phyloP scores from a whole-genome alignment of 2,888 invertebrate genomes.

The Eristalinus aeneus region DNA sequence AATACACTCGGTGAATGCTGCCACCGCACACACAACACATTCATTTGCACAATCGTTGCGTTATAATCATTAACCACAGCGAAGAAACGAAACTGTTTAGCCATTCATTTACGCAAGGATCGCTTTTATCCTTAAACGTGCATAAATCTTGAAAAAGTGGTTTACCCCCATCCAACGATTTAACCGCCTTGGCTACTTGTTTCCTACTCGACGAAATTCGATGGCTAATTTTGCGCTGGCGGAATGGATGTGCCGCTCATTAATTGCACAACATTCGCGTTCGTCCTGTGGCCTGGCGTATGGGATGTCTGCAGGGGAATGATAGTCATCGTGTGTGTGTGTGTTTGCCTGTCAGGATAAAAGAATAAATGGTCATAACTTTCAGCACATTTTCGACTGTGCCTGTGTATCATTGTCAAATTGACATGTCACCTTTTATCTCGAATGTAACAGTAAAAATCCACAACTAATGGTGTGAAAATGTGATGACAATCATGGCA shows the following conservation, averaged over 20 bases:
- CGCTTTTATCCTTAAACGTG: constrained; percentile 66
- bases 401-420: constrained; percentile 38
- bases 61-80: constrained; percentile 69
- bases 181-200: background rate
- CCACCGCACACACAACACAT: background rate
- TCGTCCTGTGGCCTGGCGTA: background rate
- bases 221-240: constrained; percentile 60
- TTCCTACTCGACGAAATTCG: background rate
- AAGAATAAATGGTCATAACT: constrained; percentile 69
- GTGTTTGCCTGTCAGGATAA: constrained; percentile 49
- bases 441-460: constrained; percentile 21
- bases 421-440: constrained; percentile 66
- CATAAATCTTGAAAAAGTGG: constrained; percentile 69
- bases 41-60: constrained; percentile 47
- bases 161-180: constrained; percentile 19
- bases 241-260: constrained; percentile 66
- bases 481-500: constrained; percentile 60
- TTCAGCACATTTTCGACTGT: constrained; percentile 46
- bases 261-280: constrained; percentile 62
- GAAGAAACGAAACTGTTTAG: constrained; percentile 61
- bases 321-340: background rate
- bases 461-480: constrained; percentile 70
- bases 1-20: background rate
- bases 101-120: constrained; percentile 66
- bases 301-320: constrained; percentile 1